These are phyloP conservation scores for Gopherus evgoodei DNA, from an alignment of 2,113 vertebrate genomes.

Conservation along the genomic window DNA sequence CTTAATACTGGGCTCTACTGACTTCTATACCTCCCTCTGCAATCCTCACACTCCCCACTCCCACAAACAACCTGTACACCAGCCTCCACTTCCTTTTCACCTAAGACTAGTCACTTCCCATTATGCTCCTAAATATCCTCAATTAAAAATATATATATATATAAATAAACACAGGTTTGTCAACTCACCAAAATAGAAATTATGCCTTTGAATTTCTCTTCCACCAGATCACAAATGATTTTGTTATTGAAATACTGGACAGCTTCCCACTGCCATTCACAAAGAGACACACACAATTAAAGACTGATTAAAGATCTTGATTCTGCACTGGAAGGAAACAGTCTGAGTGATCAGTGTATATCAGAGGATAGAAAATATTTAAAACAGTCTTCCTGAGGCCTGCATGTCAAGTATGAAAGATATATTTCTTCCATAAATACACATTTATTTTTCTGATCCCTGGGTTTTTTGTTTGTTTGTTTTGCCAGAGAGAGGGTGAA, in stretches of 20 bases:
- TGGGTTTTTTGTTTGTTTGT: not conserved
- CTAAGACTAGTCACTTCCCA: not conserved
- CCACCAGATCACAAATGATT: constrained; percentile 98
- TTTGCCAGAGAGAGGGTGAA: not conserved
- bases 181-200: constrained; percentile 95
- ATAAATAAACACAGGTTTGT: not conserved
- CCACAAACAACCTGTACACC: not conserved
- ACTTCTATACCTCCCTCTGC: not conserved
- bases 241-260: constrained; percentile 99
- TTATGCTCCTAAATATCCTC: fast-evolving
- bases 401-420: not conserved
- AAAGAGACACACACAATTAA: constrained; percentile 36
- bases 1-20: not conserved
- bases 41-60: not conserved
- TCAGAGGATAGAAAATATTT: not conserved
- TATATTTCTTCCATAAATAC: not conserved
- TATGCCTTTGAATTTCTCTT: constrained; percentile 99
- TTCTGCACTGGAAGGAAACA: not conserved
- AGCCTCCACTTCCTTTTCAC: not conserved
- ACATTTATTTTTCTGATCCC: not conserved
- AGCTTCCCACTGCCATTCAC: constrained; percentile 92
- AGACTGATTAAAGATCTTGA: not conserved
- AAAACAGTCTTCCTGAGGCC: not conserved
- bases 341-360: not conserved
- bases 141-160: not conserved